Evolutionary conservation across 2,113 vertebrate species (phyloP), one percentile per base, ranked within the genome.

Genomic region (Serinus canaria): DNA sequence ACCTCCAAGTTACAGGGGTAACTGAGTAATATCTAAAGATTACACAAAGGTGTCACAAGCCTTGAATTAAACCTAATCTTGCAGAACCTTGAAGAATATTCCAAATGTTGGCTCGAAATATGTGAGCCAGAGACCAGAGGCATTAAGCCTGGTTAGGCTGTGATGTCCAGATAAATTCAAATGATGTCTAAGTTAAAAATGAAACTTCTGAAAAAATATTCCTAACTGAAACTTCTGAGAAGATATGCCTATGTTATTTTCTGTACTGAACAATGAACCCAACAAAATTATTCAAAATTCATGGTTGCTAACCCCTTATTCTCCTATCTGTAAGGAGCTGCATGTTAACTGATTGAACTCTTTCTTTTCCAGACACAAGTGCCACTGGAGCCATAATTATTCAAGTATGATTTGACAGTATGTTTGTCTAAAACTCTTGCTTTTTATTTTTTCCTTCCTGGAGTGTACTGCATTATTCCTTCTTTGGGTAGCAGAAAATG

Each of bases 391-490:
- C 60, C 39, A 18, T 78, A 87, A 88, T 90, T 89, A 85, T 76
- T 92, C 69, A 81, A 59, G n/a, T 41, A 47, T 84, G 33, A 74
- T 90, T 90, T 92, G 69, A 77, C 15, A 74, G 62, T 35, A 33
- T 73, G 16, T 87, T 79, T 89, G 46, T 49, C 25, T 90, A 80
- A 89, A 92, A 72, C 30, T n/a, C 28, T 94, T 95, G 90, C 27
- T 1, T 53, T 24, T 75, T 84, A 49, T 87, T 56, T 53, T 28
- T 16, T 17, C 24, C 59, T 62, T 46, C 41, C 43, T 55, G 31
- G 15, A 63, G 11, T 24, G 8, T 89, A 53, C 41, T 81, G 56
- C 77, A 64, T 91, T 94, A 75, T 91, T 87, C 53, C 46, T 93
- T 93, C 67, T 93, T 93, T 76, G 63, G 67, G 31, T 73, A 60